Conservation (phyloP, 2,888 invertebrate species). For the Andrena bucephala region DNA sequence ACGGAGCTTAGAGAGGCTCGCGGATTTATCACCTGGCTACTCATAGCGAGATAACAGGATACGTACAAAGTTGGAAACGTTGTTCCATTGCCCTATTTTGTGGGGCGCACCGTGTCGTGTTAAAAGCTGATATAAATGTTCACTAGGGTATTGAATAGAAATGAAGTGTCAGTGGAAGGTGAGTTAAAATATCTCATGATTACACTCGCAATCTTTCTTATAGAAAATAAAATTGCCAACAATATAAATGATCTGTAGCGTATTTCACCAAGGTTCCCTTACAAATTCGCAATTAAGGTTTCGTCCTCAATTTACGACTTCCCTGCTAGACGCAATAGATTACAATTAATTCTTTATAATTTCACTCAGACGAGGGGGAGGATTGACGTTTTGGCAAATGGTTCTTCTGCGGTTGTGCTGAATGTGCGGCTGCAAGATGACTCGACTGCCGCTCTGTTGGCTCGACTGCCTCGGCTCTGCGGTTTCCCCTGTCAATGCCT, state of each 20-base stretch:
- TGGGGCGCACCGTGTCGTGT: not conserved
- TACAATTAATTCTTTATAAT: slow-evolving; percentile 38
- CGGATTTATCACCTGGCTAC: slow-evolving; percentile 27
- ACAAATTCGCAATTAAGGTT: not conserved
- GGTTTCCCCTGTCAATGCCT: slow-evolving; percentile 79
- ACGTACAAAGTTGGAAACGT: slow-evolving; percentile 4
- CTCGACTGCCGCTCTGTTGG: slow-evolving; percentile 57
- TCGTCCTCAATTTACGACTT: not conserved
- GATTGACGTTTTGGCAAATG: slow-evolving; percentile 60
- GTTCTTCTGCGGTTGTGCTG: slow-evolving; percentile 55
- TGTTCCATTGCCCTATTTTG: not conserved
- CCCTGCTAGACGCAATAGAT: not conserved
- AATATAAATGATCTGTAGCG: too few species aligned
- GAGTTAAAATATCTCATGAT: too few species aligned
- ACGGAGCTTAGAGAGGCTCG: slow-evolving; percentile 22
- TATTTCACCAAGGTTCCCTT: not conserved
- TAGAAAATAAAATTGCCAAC: too few species aligned
- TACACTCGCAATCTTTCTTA: too few species aligned
- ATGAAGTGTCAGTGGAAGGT: too few species aligned
- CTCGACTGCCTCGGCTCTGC: slow-evolving; percentile 70
- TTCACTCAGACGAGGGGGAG: not conserved
- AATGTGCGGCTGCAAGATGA: slow-evolving; percentile 58
- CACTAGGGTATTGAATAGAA: too few species aligned
- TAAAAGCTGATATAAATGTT: not conserved
- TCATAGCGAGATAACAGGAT: slow-evolving; percentile 3